These are phyloP conservation scores for Danionella dracula DNA, from an alignment of 2,797 vertebrate species.

Conservation along the genomic window DNA sequence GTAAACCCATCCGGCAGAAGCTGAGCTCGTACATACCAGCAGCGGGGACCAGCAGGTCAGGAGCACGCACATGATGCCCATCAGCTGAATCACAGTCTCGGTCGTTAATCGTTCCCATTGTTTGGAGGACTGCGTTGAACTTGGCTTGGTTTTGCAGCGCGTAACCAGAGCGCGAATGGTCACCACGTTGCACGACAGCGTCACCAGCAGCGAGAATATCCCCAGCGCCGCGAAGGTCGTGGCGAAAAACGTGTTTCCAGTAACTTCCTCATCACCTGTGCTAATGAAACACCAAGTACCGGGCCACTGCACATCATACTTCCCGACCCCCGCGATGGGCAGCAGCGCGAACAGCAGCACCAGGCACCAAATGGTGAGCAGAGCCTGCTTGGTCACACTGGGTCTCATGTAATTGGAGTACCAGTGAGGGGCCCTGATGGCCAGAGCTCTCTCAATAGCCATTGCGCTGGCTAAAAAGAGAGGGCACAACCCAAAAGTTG, in stretches of 20 bases:
- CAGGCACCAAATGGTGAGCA: conserved; percentile 76
- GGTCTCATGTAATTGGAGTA: conserved; percentile 89
- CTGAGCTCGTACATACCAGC: conserved; percentile 80
- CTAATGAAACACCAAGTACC: conserved; percentile 97
- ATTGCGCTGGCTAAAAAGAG: conserved; percentile 90
- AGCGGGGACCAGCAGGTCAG: conserved; percentile 91
- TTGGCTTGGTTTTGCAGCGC: conserved; percentile 76
- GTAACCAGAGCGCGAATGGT: conserved; percentile 83
- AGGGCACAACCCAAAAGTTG: conserved; percentile 87
- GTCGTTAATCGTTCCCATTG: conserved; percentile 89
- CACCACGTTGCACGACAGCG: conserved; percentile 83
- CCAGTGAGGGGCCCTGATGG: conserved; percentile 90
- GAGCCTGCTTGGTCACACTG: conserved; percentile 70
- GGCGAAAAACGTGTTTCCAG: conserved; percentile 73
- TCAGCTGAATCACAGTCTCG: conserved; percentile 89
- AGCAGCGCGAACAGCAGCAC: conserved; percentile 80
- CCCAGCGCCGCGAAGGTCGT: conserved; percentile 82
- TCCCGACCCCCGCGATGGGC: conserved; percentile 80
- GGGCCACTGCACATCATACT: conserved; percentile 87
- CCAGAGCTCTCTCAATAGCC: conserved; percentile 86
- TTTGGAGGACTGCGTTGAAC: conserved; percentile 68
- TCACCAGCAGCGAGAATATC: conserved; percentile 79
- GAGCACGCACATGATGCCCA: conserved; percentile 94
- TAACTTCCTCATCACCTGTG: conserved; percentile 59
- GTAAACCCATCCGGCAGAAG: conserved; percentile 5